A percentile compares a stretch with the other conserved stretches of the same genome.
phyloP scores from a whole-genome alignment of 1,140 invertebrate species.

The Thereuonema tuberculata region DNA sequence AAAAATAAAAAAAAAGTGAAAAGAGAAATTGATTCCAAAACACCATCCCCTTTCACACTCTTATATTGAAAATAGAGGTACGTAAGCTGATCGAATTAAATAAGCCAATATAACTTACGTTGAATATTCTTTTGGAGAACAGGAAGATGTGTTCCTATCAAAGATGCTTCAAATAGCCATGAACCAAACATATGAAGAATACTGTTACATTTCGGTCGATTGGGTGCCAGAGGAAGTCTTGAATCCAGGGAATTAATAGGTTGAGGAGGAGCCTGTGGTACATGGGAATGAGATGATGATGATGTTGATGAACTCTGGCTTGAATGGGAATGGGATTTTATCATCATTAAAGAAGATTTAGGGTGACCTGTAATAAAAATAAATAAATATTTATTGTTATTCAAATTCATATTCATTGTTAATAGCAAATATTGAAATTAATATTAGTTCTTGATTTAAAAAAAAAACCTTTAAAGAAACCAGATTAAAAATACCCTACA shows the following conservation, averaged over 20 bases:
- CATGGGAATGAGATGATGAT: conserved; percentile 7
- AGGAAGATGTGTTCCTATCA: conserved; percentile 52
- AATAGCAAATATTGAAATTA: no score
- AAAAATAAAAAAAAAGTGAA: no score
- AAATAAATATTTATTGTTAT: neutral
- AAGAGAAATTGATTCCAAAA: no score
- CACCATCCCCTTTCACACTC: no score
- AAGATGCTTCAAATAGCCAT: conserved; percentile 91
- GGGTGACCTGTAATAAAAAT: neutral
- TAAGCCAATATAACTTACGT: no score
- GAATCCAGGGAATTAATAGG: conserved; percentile 18
- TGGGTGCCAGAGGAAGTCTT: conserved; percentile 25
- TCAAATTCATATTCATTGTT: neutral
- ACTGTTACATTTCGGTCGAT: conserved; percentile 75
- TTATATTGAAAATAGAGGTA: no score
- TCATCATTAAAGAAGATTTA: neutral
- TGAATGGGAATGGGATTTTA: neutral
- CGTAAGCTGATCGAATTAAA: no score
- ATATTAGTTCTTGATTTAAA: no score
- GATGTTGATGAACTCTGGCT: conserved; percentile 1
- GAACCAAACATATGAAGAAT: conserved; percentile 90
- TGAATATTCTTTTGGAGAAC: no score
- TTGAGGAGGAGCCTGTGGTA: conserved; percentile 8
- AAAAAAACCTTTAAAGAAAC: no score
- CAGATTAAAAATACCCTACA: no score